phyloP scores from a whole-genome alignment of 2,888 invertebrate genomes.

The Slavum lentiscoides region DNA sequence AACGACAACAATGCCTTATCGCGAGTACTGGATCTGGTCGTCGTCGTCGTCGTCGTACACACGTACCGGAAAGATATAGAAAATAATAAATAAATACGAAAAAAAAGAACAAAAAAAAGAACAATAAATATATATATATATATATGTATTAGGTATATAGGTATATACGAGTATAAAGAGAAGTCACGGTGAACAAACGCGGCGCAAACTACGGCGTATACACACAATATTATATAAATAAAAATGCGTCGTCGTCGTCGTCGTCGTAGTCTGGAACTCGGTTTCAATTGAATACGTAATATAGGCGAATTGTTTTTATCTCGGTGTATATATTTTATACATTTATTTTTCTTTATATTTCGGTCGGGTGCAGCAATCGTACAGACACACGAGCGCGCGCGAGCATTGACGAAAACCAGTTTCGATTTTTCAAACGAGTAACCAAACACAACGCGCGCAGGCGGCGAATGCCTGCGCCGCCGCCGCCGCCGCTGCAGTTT shows the following conservation, averaged over 20 bases:
- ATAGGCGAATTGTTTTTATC: slow-evolving; percentile 53
- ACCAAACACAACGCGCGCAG: slow-evolving; percentile 11
- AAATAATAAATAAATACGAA: slow-evolving; percentile 20
- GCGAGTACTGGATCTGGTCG: slow-evolving; percentile 39
- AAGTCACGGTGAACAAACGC: slow-evolving; percentile 43
- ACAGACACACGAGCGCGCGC: neutral
- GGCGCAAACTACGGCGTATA: slow-evolving; percentile 14
- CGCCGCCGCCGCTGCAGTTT: neutral
- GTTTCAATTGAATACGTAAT: slow-evolving; percentile 50
- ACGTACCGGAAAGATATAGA: neutral
- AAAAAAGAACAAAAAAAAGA: slow-evolving; percentile 12
- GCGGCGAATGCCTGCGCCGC: neutral
- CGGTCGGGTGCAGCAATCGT: slow-evolving; percentile 23
- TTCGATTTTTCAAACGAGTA: slow-evolving; percentile 38
- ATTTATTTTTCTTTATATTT: slow-evolving; percentile 43
- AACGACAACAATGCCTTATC: slow-evolving; percentile 46
- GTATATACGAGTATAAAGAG: slow-evolving; percentile 9
- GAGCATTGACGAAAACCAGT: slow-evolving; percentile 38
- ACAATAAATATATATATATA: slow-evolving; percentile 40
- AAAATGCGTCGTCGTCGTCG: slow-evolving; percentile 8
- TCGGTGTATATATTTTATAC: slow-evolving; percentile 33
- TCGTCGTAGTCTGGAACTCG: slow-evolving; percentile 31
- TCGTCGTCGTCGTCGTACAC: too few relatives aligned
- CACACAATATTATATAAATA: neutral
- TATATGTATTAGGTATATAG: too few relatives aligned